Evolutionary conservation across 2,888 invertebrate genomes (phyloP).

Genomic region (Tetragnatha montana): DNA sequence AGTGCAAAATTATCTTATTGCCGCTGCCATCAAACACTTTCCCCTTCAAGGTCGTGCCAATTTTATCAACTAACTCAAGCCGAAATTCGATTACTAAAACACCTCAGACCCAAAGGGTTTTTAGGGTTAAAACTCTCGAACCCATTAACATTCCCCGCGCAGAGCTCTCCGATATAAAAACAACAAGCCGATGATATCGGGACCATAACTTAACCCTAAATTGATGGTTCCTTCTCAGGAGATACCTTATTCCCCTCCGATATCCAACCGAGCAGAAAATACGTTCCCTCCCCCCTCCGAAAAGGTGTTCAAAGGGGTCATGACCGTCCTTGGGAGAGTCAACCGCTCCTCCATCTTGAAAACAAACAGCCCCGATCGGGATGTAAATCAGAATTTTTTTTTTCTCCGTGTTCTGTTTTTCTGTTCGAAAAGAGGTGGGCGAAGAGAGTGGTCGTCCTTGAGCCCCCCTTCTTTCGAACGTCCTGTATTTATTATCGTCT

Average conservation of each 20-base stretch:
- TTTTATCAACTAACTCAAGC: not conserved
- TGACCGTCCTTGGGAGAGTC: slow-evolving; percentile 61
- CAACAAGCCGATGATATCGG: not conserved
- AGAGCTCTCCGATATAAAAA: not conserved
- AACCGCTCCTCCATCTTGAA: slow-evolving; percentile 59
- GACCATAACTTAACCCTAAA: too few species aligned
- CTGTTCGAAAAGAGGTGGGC: slow-evolving; percentile 22
- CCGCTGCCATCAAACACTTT: too few species aligned
- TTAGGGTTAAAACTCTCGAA: not conserved
- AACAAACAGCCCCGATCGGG: slow-evolving; percentile 62
- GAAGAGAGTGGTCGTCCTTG: slow-evolving; percentile 57
- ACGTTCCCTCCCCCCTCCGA: not conserved
- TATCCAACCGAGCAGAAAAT: slow-evolving; percentile 7
- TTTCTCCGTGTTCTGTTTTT: not conserved
- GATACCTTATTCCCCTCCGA: not conserved
- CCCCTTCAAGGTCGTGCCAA: too few species aligned
- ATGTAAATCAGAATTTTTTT: slow-evolving; percentile 34
- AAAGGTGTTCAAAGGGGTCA: slow-evolving; percentile 54
- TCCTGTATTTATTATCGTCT: slow-evolving; percentile 37
- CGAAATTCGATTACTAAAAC: not conserved
- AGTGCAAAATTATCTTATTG: not conserved
- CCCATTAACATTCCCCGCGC: not conserved
- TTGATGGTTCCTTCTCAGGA: not conserved
- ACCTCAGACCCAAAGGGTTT: not conserved
- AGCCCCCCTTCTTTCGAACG: slow-evolving; percentile 8